Base-by-base conservation (phyloP, 2,113 vertebrate species). In the Coptodon bakossiorum region DNA sequence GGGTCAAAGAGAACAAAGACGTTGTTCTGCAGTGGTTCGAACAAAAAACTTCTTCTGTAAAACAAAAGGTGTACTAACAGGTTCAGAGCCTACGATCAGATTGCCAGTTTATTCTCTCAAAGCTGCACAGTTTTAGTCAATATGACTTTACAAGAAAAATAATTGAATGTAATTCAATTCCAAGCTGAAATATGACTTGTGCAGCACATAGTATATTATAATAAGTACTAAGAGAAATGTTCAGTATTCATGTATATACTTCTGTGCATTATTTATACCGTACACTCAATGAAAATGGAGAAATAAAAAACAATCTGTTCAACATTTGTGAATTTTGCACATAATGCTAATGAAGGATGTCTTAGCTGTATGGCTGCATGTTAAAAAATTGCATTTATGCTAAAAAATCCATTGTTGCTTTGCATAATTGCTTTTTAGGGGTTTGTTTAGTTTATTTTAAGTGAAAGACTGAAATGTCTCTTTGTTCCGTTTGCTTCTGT, bases 1-100 rank as follows among this genome's bases (percentile, higher is more conserved):
- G 98, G 98, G 97, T 99, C 91, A 80, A 82, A 0, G 92, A 97
- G 50, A 97, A 99, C 96, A 92, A 85, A 92, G 61, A 57, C 0
- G 0, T 0, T 0, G 92, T 99, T 22, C 59, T 95, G 9, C 0
- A 19, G 1, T 99, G 98, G 98, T 98, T 99, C 57, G 2, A 8
- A 24, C 43, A 8, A 2, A 87, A 95, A 86, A 12, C 71, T 1
- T 50, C 53, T 31, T 13, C 2, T 9, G 2, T 84, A 59, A 63
- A 2, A 13, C 43, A 29, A 78, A 12, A 53, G 56, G 14, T 38
- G n/a, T 24, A 71, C 22, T 40, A 22, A 56, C 29, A 59, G 56
- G 16, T 63, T 59, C 24, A 38, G 14, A 19, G 57, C 78, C 6
- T 84, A 43, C 2, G 5, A 59, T 40, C n/a, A 13, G 24, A 5